Evolutionary conservation across 30 jellyfish, hydroid and myxozoan species (phyloP).

Genomic region (Aurelia sp.): DNA sequence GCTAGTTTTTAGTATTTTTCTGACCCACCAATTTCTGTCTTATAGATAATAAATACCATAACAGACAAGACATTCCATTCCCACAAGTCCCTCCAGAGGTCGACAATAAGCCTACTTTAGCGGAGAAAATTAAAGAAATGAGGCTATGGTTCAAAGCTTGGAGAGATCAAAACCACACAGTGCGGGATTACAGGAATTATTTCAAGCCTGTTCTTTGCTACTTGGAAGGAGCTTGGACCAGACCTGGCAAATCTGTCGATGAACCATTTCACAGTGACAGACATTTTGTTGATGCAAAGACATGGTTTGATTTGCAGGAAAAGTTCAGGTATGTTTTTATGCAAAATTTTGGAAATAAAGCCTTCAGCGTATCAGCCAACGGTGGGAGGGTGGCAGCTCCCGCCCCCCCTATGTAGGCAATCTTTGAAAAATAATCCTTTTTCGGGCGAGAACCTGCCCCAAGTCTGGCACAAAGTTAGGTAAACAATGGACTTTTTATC

Average conservation of each 20-base stretch:
- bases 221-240: conserved; percentile 98
- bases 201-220: conserved; percentile 89
- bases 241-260: conserved; percentile 67
- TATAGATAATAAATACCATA: conserved; percentile 45
- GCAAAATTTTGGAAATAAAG: no score
- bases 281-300: conserved; percentile 85
- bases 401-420: no score
- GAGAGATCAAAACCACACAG: conserved; percentile 81
- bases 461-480: no score
- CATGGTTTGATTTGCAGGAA: conserved; percentile 89
- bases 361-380: no score
- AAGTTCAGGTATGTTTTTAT: conserved; percentile 35
- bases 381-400: no score
- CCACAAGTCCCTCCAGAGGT: conserved; percentile 94
- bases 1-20: no score
- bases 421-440: no score
- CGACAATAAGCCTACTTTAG: background rate
- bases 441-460: no score
- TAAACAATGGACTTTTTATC: no score
- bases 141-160: conserved; percentile 94
- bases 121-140: conserved; percentile 80
- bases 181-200: conserved; percentile 78
- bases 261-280: conserved; percentile 95
- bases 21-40: background rate
- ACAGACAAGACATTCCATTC: conserved; percentile 68